A percentile compares a stretch with the other conserved stretches of the same genome.
Evolutionary conservation across 2,797 vertebrate genomes (phyloP).

Genomic region (Aplochiton taeniatus): DNA sequence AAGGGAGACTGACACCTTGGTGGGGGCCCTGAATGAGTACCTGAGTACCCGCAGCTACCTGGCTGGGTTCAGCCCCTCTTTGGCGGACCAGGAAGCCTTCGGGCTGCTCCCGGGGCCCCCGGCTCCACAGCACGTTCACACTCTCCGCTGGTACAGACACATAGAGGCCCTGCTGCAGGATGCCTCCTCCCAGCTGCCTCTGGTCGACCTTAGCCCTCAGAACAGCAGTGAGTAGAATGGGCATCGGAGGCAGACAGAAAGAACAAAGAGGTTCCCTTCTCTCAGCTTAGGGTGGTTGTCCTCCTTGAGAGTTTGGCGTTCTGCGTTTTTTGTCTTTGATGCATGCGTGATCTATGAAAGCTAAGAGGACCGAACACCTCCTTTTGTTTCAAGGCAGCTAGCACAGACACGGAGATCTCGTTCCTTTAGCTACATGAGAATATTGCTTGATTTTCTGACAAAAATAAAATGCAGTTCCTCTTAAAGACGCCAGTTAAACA

Average conservation of each 20-base stretch:
- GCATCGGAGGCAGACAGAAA: slow-evolving; percentile 19
- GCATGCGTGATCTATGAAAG: too few species aligned
- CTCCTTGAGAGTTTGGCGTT: too few species aligned
- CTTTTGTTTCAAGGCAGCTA: too few species aligned
- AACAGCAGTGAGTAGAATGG: slow-evolving; percentile 70
- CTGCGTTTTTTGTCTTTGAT: too few species aligned
- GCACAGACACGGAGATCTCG: too few species aligned
- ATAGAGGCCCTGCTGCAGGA: slow-evolving; percentile 84
- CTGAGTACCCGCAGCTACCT: slow-evolving; percentile 94
- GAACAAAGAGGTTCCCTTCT: slow-evolving; percentile 11
- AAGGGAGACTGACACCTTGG: slow-evolving; percentile 82
- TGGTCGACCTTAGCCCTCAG: slow-evolving; percentile 68
- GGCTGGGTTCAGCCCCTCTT: slow-evolving; percentile 87
- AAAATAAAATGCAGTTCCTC: too few species aligned
- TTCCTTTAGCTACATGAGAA: too few species aligned
- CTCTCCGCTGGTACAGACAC: slow-evolving; percentile 96
- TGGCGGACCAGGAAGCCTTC: slow-evolving; percentile 86
- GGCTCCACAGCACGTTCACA: slow-evolving; percentile 80
- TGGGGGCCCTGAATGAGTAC: slow-evolving; percentile 87
- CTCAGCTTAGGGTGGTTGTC: too few species aligned
- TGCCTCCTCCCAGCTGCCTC: slow-evolving; percentile 39
- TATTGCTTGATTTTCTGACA: too few species aligned
- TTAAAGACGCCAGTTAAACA: too few species aligned
- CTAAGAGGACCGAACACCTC: too few species aligned
- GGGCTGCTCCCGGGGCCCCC: slow-evolving; percentile 83